Base-by-base conservation (phyloP, 2,888 invertebrate genomes). In the Sycophila texana region DNA sequence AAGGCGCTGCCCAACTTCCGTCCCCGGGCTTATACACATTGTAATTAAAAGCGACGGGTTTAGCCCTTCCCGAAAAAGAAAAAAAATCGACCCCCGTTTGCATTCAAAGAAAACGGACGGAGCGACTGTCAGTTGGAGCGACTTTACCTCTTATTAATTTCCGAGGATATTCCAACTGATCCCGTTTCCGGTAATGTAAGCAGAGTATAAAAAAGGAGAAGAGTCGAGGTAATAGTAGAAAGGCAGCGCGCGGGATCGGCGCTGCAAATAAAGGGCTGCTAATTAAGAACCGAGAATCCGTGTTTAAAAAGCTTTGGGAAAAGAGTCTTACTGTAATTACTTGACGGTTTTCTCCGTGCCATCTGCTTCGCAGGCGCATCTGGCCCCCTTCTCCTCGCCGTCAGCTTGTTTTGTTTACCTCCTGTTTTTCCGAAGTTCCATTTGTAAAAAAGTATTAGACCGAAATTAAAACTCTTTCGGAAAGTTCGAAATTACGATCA, bases 391-490 rank as follows among this genome's bases (percentile, higher is more conserved):
- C n/a, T n/a, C n/a, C n/a, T n/a, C n/a, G 12, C 39, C 39, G 2
- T 30, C 39, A 39, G n/a, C 39, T 63, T 58, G 63, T 63, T 63
- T 63, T 39, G 39, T 39, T 39, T 39, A 39, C 14, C 16, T 47
- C 22, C 51, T 66, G 66, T 51, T 51, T 66, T 66, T 66, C 18
- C 16, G 13, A 72, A 61, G 12, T 72, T 61, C 30, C 72, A n/a
- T 26, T 30, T 49, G 0, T 49, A n/a, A 30, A 61, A 14, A 61
- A 72, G 30, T n/a, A 72, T 49, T 10, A 26, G 61, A 14, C 47
- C 55, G 47, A 47, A 65, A 74, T 65, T 74, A 65, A 74, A 63
- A 74, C 47, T 55, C 53, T 18, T 53, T 63, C 18, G 16, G 39
- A 4, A 51, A 58, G 47, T 60, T 57, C 47, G 60, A 67, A 60